A percentile compares a stretch with the other conserved stretches of the same genome.
These are phyloP conservation scores for Orestias chungarensis DNA, from an alignment of 2,797 vertebrate species.

Conservation along the genomic window DNA sequence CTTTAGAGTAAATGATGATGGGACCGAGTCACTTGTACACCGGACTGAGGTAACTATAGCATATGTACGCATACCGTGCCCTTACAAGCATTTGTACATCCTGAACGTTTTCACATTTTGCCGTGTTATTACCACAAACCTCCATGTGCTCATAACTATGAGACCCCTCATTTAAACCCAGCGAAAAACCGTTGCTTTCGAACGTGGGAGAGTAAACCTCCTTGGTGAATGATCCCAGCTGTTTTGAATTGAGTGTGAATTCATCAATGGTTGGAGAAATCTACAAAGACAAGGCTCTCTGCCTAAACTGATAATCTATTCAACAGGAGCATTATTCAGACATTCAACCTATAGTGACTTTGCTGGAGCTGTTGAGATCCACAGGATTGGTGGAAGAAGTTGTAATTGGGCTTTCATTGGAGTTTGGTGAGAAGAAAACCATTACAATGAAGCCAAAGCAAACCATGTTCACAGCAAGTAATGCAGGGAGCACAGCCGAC, in stretches of 20 bases:
- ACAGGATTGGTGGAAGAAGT: neutral
- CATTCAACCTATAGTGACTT: neutral
- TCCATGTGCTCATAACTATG: neutral
- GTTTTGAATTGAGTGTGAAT: neutral
- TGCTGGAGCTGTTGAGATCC: neutral
- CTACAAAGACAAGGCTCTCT: neutral
- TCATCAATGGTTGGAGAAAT: neutral
- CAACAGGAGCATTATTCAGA: neutral
- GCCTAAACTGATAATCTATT: neutral
- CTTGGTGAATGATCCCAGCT: neutral
- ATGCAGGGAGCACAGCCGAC: neutral
- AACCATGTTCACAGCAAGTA: neutral
- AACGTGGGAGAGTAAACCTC: neutral
- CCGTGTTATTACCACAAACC: neutral
- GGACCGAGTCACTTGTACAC: slow-evolving; percentile 95
- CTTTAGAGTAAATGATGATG: slow-evolving; percentile 96
- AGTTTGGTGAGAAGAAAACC: neutral
- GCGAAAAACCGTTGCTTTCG: neutral
- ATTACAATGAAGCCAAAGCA: neutral
- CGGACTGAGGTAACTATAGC: slow-evolving; percentile 89
- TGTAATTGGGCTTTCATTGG: neutral
- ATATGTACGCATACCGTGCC: slow-evolving; percentile 1
- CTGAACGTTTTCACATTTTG: neutral
- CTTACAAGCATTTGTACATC: neutral
- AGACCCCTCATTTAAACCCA: neutral